Percentiles rank a stretch among this genome's conserved stretches.
Conservation (phyloP, 1,140 invertebrate species). For the Oedothorax gibbosus region DNA sequence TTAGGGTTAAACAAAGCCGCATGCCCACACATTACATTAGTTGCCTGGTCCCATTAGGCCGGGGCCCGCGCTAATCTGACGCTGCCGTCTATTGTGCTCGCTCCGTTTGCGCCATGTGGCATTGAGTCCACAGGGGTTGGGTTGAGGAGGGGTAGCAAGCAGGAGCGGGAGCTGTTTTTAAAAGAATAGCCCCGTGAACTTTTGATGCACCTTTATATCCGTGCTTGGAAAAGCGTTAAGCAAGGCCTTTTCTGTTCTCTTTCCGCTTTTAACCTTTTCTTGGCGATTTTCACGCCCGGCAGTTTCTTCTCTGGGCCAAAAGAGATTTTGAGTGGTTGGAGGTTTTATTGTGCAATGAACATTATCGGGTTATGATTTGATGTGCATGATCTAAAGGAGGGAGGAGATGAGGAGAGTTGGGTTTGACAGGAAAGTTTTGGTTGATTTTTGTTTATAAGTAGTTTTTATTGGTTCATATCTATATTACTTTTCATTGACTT, state of each 20-base stretch:
- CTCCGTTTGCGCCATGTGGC: constrained; percentile 59
- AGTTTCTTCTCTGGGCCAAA: constrained; percentile 15
- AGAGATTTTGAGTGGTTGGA: constrained; percentile 13
- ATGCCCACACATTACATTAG: constrained; percentile 58
- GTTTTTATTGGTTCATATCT: too few species aligned
- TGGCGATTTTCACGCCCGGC: constrained; percentile 43
- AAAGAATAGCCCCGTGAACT: constrained; percentile 54
- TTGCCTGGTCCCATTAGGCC: constrained; percentile 52
- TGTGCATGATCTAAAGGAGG: too few species aligned
- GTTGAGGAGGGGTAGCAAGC: background rate
- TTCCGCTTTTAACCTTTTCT: constrained; percentile 41
- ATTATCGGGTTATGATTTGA: background rate
- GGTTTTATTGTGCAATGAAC: constrained; percentile 24
- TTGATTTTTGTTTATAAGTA: too few species aligned
- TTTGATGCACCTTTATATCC: constrained; percentile 57
- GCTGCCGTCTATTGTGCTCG: constrained; percentile 32
- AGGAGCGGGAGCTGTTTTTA: background rate
- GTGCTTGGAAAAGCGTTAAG: constrained; percentile 49
- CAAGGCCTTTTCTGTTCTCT: background rate
- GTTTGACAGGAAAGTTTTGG: too few species aligned
- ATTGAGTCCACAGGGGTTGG: constrained; percentile 41
- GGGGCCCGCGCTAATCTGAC: constrained; percentile 45
- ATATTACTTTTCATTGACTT: too few species aligned
- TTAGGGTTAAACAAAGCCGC: constrained; percentile 58
- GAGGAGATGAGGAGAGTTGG: too few species aligned